Percentiles rank a stretch among this genome's conserved stretches.
These are phyloP conservation scores for Emydocephalus ijimae DNA, from an alignment of 2,113 vertebrate species.

Conservation along the genomic window DNA sequence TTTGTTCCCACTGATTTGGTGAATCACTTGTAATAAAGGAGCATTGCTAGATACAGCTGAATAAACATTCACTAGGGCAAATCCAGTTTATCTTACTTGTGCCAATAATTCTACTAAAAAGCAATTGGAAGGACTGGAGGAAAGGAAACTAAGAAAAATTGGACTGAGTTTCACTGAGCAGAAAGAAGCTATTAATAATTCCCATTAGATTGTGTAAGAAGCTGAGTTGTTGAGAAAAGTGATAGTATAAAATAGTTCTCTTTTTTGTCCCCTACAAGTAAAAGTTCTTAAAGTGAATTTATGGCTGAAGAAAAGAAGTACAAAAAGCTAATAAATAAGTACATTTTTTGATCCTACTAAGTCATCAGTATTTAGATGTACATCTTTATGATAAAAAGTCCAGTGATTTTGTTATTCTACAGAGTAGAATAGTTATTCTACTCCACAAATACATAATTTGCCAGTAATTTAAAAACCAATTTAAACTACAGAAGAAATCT, in stretches of 20 bases:
- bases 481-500: not conserved
- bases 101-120: not conserved
- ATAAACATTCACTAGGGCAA: not conserved
- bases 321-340: not conserved
- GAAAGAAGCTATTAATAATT: slow-evolving; percentile 9
- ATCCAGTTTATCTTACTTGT: not conserved
- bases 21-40: not conserved
- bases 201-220: not conserved
- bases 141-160: not conserved
- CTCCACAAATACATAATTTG: not conserved
- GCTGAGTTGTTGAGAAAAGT: not conserved
- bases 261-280: not conserved
- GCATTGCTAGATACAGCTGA: not conserved
- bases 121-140: not conserved
- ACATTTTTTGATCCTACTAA: not conserved
- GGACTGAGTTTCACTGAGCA: not conserved
- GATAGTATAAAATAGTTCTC: not conserved
- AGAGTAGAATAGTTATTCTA: too few species aligned
- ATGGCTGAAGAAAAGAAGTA: not conserved
- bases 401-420: not conserved
- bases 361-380: not conserved
- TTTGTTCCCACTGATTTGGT: not conserved
- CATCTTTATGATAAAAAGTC: not conserved
- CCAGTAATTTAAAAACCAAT: not conserved
- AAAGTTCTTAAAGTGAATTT: not conserved